phyloP scores from a whole-genome alignment of 1,140 invertebrate species.

The Ruditapes philippinarum region DNA sequence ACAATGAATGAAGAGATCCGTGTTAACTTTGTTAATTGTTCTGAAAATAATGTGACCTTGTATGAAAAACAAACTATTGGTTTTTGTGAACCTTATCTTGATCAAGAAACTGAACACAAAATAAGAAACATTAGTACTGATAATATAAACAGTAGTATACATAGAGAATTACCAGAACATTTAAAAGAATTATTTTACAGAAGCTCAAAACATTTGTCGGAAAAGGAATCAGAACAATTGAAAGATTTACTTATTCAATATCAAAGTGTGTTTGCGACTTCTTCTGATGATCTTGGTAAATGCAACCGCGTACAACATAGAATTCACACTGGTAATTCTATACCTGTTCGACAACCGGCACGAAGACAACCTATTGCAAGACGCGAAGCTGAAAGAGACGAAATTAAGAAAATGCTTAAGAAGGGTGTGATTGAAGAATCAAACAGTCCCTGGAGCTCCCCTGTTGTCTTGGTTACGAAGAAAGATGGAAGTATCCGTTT shows the following conservation, averaged over 20 bases:
- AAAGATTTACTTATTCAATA: conserved; percentile 35
- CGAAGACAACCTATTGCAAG: conserved; percentile 42
- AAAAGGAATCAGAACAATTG: conserved; percentile 3
- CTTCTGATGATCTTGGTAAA: conserved; percentile 50
- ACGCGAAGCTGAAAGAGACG: conserved; percentile 11
- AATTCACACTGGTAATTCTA: conserved; percentile 57
- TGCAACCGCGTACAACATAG: conserved; percentile 40
- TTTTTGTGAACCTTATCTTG: too few relatives aligned
- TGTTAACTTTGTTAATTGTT: too few relatives aligned
- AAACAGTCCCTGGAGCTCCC: conserved; percentile 74
- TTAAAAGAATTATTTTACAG: conserved; percentile 20
- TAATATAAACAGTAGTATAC: not conserved
- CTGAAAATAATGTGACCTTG: too few relatives aligned
- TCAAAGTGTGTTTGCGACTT: conserved; percentile 53
- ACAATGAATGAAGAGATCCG: too few relatives aligned
- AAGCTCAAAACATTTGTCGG: not conserved
- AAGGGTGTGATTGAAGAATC: conserved; percentile 71
- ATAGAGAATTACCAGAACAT: conserved; percentile 27
- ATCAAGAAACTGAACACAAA: too few relatives aligned
- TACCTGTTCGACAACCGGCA: conserved; percentile 58
- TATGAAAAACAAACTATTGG: too few relatives aligned
- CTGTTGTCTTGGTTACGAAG: conserved; percentile 75
- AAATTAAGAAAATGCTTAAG: conserved; percentile 36
- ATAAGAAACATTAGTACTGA: too few relatives aligned
- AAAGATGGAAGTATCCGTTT: conserved; percentile 68